Evolutionary conservation across 2,888 invertebrate genomes (phyloP), one percentile per base, ranked within the genome.

Genomic region (Liodrosophila aerea): DNA sequence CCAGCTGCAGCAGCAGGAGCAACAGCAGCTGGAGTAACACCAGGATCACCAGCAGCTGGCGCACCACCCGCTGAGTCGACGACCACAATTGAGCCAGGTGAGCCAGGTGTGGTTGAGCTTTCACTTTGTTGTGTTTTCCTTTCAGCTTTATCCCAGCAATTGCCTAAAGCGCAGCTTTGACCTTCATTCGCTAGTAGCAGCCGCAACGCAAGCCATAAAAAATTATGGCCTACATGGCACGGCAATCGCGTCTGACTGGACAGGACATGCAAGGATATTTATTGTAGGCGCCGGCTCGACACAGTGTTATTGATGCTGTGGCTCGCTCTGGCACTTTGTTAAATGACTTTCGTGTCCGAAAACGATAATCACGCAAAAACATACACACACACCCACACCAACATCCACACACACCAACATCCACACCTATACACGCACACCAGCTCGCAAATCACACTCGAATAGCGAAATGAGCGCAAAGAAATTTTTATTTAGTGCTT

Each of bases 41-140:
- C 22, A 22, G 22, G 3, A 30, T 9, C 30, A 30, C 70, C 59
- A 78, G 41, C 49, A 39, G 47, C 53, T 53, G 15, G 15, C 2
- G 9, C 40, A 30, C 58, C 66, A 16, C 53, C 73, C 9, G 63
- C 56, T 22, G 85, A 80, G 56, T 52, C 76, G 33, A 88, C 88
- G 43, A 88, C 88, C 27, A 88, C 88, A 18, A 70, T 74, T 45
- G 88, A 88, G 68, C 88, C 88, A 77, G 88, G 88, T 88, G 63
- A 85, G 84, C 62, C 2, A 0, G 0, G n/a, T 13, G 1, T 9
- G 2, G 2, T 13, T 13, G 15, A 1, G 4, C 12, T 22, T 13
- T n/a, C 12, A 33, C 9, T 13, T 31, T 31, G 29, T n/a, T n/a
- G n/a, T n/a, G n/a, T 8, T 7, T 13, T 1, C 8, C 1, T 22